Conservation (phyloP, 2,888 invertebrate species). For the Exocentrus adspersus region DNA sequence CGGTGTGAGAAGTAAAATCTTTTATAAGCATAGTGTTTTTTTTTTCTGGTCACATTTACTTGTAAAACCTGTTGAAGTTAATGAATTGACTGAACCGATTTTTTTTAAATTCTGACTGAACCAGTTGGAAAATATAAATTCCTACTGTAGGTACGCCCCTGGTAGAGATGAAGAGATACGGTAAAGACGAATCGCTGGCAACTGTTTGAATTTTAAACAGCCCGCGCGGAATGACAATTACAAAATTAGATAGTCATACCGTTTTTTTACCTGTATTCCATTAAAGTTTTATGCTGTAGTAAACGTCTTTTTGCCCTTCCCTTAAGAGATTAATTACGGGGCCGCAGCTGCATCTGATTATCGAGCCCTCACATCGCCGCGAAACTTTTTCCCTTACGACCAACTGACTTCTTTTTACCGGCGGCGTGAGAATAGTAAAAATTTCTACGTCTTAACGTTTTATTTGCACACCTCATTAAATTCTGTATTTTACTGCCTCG, state of each 20-base stretch:
- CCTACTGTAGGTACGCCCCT: slow-evolving; percentile 1
- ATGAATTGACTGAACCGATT: no score
- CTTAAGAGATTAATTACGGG: not conserved
- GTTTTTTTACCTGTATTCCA: slow-evolving; percentile 12
- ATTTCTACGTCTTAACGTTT: not conserved
- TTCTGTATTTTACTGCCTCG: not conserved
- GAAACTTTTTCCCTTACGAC: not conserved
- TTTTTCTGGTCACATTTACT: no score
- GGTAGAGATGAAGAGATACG: not conserved
- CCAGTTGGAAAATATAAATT: no score
- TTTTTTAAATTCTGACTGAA: no score
- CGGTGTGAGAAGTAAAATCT: not conserved
- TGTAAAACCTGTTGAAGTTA: no score
- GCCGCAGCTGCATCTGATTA: not conserved
- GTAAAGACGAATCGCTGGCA: slow-evolving; percentile 24
- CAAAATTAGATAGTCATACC: slow-evolving; percentile 25
- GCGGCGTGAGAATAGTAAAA: no score
- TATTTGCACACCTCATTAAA: not conserved
- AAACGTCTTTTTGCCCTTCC: not conserved
- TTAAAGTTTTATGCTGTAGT: slow-evolving; percentile 11
- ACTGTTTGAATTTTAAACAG: slow-evolving; percentile 23
- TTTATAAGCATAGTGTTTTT: no score
- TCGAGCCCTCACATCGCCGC: not conserved
- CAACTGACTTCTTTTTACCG: no score
- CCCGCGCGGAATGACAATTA: slow-evolving; percentile 16